Evolutionary conservation across 2,888 invertebrate genomes (phyloP).

Genomic region (Listrodromus nycthemerus): DNA sequence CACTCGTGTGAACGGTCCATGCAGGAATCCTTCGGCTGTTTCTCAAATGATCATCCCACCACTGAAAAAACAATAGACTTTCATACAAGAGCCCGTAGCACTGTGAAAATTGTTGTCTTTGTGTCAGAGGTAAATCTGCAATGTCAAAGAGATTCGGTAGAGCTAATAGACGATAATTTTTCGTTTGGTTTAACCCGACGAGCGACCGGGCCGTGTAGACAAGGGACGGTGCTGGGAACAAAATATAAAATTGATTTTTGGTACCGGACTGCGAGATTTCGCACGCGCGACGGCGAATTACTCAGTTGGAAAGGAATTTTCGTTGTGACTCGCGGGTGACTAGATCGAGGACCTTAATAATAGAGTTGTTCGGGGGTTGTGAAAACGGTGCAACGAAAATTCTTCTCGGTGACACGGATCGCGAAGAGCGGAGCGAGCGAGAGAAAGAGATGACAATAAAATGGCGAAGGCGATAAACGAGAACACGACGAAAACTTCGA

Average conservation of each 20-base stretch:
- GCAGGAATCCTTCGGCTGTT: conserved; percentile 73
- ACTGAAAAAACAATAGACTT: conserved; percentile 65
- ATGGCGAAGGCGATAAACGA: conserved; percentile 74
- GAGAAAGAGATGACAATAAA: conserved; percentile 76
- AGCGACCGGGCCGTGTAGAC: conserved; percentile 27
- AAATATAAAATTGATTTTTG: conserved; percentile 56
- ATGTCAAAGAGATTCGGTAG: not conserved
- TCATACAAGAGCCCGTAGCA: conserved; percentile 3
- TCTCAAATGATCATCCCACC: conserved; percentile 77
- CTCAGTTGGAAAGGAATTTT: conserved; percentile 4
- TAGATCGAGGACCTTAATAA: conserved; percentile 9
- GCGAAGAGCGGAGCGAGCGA: conserved; percentile 26
- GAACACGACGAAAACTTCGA: conserved; percentile 6
- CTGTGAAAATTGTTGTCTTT: conserved; percentile 8
- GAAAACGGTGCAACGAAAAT: conserved; percentile 56
- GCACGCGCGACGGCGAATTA: conserved; percentile 28
- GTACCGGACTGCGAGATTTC: conserved; percentile 5
- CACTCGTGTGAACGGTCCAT: conserved; percentile 80
- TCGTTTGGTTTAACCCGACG: conserved; percentile 14
- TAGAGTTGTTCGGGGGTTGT: conserved; percentile 16
- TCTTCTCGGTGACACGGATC: conserved; percentile 69
- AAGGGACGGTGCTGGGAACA: conserved; percentile 38
- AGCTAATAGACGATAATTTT: conserved; percentile 35
- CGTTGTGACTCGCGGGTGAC: conserved; percentile 9
- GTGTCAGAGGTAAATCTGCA: not conserved